Percentiles rank a stretch among this genome's conserved stretches.
Evolutionary conservation across 30 jellyfish, hydroid and myxozoan genomes (phyloP).

Genomic region (Morbakka virulenta): DNA sequence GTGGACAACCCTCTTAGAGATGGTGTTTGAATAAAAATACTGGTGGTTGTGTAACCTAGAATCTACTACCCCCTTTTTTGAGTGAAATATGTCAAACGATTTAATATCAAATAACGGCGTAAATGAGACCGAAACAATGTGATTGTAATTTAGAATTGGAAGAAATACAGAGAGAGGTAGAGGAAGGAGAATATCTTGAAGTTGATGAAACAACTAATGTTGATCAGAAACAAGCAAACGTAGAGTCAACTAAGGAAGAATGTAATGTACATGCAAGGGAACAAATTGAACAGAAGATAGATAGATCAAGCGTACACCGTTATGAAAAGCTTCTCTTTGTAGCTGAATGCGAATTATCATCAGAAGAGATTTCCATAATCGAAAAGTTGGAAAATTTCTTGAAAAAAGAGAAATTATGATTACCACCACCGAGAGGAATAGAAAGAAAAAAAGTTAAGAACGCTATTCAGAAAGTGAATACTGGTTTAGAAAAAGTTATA

Average conservation of each 20-base stretch:
- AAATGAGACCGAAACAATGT: too few relatives aligned
- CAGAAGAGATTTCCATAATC: background rate
- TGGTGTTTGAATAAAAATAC: too few relatives aligned
- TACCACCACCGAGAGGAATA: slow-evolving; percentile 13
- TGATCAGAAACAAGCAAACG: background rate
- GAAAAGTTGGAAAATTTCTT: slow-evolving; percentile 23
- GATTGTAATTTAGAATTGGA: background rate
- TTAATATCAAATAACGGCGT: too few relatives aligned
- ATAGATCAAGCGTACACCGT: slow-evolving; percentile 18
- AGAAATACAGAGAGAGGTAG: slow-evolving; percentile 7
- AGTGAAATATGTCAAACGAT: too few relatives aligned
- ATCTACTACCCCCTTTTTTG: too few relatives aligned
- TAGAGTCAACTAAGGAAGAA: background rate
- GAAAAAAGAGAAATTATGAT: background rate
- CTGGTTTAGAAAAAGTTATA: slow-evolving; percentile 1
- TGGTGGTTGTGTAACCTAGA: too few relatives aligned
- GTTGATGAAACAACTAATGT: slow-evolving; percentile 12
- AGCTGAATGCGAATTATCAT: slow-evolving; percentile 9
- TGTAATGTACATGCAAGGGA: too few relatives aligned
- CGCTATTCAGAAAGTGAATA: slow-evolving; percentile 8
- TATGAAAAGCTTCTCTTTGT: slow-evolving; percentile 1
- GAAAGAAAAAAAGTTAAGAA: too few relatives aligned
- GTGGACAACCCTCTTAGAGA: too few relatives aligned
- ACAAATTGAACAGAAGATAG: background rate
- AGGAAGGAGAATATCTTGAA: slow-evolving; percentile 4